phyloP scores from a whole-genome alignment of 2,797 vertebrate genomes.

The Tragopan temminckii region DNA sequence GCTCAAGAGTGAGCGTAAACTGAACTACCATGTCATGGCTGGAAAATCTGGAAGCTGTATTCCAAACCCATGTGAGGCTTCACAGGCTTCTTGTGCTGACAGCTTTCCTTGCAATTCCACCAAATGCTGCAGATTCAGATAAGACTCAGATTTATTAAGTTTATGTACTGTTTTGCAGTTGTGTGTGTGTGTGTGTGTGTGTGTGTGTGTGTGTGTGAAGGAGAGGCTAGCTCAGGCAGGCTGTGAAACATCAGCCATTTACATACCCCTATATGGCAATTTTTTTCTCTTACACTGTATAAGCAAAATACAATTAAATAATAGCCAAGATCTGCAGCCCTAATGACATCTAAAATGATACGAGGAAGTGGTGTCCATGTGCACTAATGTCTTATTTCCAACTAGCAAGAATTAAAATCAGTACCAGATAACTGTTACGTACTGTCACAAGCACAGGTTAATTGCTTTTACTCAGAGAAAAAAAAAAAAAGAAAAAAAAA shows the following conservation, averaged over 20 bases:
- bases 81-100: constrained; percentile 67
- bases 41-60: constrained; percentile 55
- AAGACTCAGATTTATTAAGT: constrained; percentile 78
- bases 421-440: not conserved
- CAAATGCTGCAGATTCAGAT: constrained; percentile 70
- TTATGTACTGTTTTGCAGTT: constrained; percentile 60
- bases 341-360: not conserved
- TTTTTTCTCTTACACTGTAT: constrained; percentile 67
- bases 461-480: constrained; percentile 24
- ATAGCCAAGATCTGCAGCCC: constrained; percentile 21
- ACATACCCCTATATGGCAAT: constrained; percentile 79
- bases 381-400: constrained; percentile 4
- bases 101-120: constrained; percentile 58
- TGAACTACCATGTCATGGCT: constrained; percentile 63
- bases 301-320: constrained; percentile 70
- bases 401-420: not conserved
- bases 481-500: not conserved
- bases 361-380: not conserved
- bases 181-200: not conserved
- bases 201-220: not conserved
- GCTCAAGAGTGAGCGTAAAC: constrained; percentile 26
- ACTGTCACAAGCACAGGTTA: constrained; percentile 6
- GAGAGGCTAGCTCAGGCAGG: constrained; percentile 7
- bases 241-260: constrained; percentile 66
- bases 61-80: constrained; percentile 70